phyloP scores from a whole-genome alignment of 2,113 vertebrate species.

The Varanus komodoensis region DNA sequence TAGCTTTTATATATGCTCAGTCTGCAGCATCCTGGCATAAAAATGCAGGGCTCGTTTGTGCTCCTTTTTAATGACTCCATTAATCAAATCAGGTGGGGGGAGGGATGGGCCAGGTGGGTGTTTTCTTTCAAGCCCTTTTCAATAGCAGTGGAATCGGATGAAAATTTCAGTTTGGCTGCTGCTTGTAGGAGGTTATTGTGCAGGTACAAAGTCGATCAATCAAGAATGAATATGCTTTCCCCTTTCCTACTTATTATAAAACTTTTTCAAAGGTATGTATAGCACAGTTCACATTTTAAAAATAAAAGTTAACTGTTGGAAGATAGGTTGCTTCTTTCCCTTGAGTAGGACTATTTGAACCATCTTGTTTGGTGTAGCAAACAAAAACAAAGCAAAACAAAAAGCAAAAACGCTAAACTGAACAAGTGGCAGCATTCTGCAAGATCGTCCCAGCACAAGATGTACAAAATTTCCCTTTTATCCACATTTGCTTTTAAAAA shows the following conservation, averaged over 20 bases:
- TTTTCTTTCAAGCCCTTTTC: constrained; percentile 51
- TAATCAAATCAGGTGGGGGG: constrained; percentile 62
- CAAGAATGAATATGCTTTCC: constrained; percentile 18
- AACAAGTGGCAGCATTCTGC: no score
- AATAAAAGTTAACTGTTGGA: neutral
- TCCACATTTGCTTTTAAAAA: no score
- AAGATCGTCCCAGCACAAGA: no score
- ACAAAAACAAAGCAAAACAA: no score
- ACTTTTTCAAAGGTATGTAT: constrained; percentile 21
- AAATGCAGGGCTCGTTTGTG: constrained; percentile 49
- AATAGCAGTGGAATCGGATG: constrained; percentile 48
- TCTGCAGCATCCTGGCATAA: constrained; percentile 50
- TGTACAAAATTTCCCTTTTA: no score
- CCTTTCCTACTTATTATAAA: neutral
- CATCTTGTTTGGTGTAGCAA: no score
- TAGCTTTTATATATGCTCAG: constrained; percentile 40
- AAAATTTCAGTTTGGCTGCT: constrained; percentile 29
- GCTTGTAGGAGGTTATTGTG: constrained; percentile 28
- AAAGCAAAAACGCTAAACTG: no score
- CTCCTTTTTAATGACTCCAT: constrained; percentile 69
- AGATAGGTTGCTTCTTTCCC: neutral
- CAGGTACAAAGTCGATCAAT: neutral
- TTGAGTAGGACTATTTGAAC: neutral
- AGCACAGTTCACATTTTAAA: neutral
- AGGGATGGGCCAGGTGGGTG: constrained; percentile 41